phyloP scores from a whole-genome alignment of 2,113 vertebrate genomes.

The Apeltes quadracus region DNA sequence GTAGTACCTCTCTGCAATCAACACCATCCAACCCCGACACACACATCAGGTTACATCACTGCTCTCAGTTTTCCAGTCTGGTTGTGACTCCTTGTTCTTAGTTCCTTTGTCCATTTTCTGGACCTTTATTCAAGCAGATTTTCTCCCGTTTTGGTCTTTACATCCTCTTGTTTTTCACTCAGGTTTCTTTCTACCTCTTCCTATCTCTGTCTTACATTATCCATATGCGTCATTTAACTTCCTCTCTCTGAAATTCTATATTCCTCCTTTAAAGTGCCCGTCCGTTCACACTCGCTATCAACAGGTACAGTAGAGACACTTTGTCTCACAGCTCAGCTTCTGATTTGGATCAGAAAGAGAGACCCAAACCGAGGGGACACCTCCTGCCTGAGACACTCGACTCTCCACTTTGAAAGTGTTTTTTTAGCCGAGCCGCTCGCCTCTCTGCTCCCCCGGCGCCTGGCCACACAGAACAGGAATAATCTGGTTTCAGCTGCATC shows the following conservation, averaged over 20 bases:
- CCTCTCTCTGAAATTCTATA: no score
- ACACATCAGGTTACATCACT: constrained; percentile 15
- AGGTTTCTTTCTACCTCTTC: neutral
- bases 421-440: constrained; percentile 44
- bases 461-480: constrained; percentile 69
- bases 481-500: constrained; percentile 73
- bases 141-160: neutral
- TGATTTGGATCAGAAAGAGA: constrained; percentile 38
- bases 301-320: constrained; percentile 38
- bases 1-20: constrained; percentile 9
- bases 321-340: constrained; percentile 30
- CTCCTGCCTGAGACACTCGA: constrained; percentile 33
- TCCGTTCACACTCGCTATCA: constrained; percentile 24
- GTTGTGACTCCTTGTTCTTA: neutral
- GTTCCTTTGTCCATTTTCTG: constrained; percentile 1
- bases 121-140: neutral
- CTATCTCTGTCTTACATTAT: neutral
- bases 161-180: neutral
- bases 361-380: constrained; percentile 36
- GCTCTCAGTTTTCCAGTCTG: constrained; percentile 35
- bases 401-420: constrained; percentile 27
- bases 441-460: constrained; percentile 37
- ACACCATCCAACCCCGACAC: constrained; percentile 6
- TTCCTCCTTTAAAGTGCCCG: neutral
- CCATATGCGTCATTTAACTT: neutral